Percentiles rank a stretch among this genome's conserved stretches.
Conservation (phyloP, 2,797 vertebrate species). For the Mormyrops attenuatus region DNA sequence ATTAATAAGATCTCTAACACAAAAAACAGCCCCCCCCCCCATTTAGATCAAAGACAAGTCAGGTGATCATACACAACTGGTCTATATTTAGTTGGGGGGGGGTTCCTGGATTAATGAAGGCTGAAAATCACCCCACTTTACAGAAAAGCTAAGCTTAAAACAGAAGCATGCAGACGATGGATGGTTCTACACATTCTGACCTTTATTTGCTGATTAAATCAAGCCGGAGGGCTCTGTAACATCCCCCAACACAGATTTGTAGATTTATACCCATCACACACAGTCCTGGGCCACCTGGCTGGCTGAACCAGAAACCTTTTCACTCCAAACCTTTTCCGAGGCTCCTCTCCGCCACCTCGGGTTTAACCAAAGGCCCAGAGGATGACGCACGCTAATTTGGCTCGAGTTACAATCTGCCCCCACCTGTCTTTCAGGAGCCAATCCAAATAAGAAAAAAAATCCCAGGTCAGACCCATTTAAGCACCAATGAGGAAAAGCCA, state of each 20-base stretch:
- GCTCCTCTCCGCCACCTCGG: neutral
- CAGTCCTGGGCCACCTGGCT: neutral
- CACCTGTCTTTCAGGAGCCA: neutral
- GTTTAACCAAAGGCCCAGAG: neutral
- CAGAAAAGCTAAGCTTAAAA: neutral
- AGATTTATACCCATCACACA: neutral
- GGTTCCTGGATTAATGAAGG: neutral
- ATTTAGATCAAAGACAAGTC: neutral
- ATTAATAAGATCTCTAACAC: neutral
- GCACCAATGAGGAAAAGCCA: neutral
- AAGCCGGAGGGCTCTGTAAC: neutral
- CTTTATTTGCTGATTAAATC: constrained; percentile 8
- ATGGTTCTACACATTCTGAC: constrained; percentile 3
- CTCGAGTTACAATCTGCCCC: neutral
- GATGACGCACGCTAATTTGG: neutral
- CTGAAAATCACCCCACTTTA: neutral
- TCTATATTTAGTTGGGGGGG: neutral
- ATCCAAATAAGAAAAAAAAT: neutral
- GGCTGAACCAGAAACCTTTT: neutral
- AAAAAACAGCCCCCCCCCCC: neutral
- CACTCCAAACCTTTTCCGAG: neutral
- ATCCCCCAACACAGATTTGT: neutral
- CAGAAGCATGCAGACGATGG: neutral
- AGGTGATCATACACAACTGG: neutral
- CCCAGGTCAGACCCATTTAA: neutral